Evolutionary conservation across 1,140 invertebrate species (phyloP).

Genomic region (Penaeus japonicus): DNA sequence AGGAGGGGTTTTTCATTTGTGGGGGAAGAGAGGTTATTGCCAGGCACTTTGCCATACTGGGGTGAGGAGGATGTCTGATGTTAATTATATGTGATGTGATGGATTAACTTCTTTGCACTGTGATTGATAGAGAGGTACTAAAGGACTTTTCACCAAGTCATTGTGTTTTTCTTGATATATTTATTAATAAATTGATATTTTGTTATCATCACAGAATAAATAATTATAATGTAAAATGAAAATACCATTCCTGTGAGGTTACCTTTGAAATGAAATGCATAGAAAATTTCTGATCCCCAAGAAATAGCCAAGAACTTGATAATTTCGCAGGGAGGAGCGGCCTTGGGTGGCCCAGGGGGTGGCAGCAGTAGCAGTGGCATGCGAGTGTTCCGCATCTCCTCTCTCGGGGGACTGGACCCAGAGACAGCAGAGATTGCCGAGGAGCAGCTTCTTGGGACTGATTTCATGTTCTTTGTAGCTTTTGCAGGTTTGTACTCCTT

Average conservation of each 20-base stretch:
- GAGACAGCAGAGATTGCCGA: slow-evolving; percentile 78
- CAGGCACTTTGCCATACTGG: too few species aligned
- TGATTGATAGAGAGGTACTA: too few species aligned
- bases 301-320: background rate
- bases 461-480: slow-evolving; percentile 86
- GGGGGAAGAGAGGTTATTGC: too few species aligned
- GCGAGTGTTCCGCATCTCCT: slow-evolving; percentile 64
- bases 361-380: slow-evolving; percentile 15
- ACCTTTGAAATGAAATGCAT: too few species aligned
- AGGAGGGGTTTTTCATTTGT: too few species aligned
- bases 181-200: background rate
- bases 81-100: too few species aligned
- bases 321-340: background rate
- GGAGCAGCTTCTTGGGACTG: slow-evolving; percentile 79
- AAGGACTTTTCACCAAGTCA: background rate
- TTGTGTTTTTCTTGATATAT: background rate
- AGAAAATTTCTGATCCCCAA: too few species aligned
- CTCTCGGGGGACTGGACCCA: slow-evolving; percentile 75
- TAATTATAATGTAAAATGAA: too few species aligned
- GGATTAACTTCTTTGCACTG: too few species aligned
- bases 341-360: background rate
- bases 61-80: too few species aligned
- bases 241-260: too few species aligned
- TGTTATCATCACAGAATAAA: background rate
- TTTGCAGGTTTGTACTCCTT: slow-evolving; percentile 76